A percentile compares a stretch with the other conserved stretches of the same genome.
Evolutionary conservation across 2,797 vertebrate species (phyloP).

Genomic region (Knipowitschia caucasica): DNA sequence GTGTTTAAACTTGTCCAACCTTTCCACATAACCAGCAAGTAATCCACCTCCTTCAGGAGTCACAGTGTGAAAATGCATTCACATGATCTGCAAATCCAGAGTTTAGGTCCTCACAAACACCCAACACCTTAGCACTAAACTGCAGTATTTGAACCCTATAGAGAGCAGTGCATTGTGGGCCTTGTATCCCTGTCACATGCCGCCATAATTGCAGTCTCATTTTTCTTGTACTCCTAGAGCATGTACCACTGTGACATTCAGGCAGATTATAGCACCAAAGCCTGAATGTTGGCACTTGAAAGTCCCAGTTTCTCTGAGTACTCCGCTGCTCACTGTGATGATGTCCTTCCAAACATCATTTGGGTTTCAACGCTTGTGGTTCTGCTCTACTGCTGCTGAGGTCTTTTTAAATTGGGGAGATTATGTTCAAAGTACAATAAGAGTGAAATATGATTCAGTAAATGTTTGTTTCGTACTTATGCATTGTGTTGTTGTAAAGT

Average conservation of each 20-base stretch:
- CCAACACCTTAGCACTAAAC: constrained; percentile 25
- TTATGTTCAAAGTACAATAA: too few relatives aligned
- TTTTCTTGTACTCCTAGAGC: constrained; percentile 9
- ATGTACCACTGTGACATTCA: constrained; percentile 29
- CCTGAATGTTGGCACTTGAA: constrained; percentile 40
- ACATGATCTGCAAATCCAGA: constrained; percentile 17
- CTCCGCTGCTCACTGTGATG: constrained; percentile 23
- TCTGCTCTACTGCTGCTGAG: too few relatives aligned
- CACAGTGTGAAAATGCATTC: constrained; percentile 29
- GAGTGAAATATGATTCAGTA: too few relatives aligned
- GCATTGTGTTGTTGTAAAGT: too few relatives aligned
- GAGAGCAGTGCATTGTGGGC: constrained; percentile 33
- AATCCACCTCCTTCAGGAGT: constrained; percentile 17
- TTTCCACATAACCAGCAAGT: constrained; percentile 17
- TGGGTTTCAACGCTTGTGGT: too few relatives aligned
- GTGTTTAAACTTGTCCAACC: constrained; percentile 2
- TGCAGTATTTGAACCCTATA: constrained; percentile 36
- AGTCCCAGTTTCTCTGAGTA: constrained; percentile 27
- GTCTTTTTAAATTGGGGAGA: too few relatives aligned
- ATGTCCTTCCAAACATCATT: constrained; percentile 52
- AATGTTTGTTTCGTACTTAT: too few relatives aligned
- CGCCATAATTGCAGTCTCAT: constrained; percentile 17
- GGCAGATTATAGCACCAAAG: constrained; percentile 37
- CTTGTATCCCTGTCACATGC: constrained; percentile 39
- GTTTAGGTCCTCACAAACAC: constrained; percentile 19